Base-by-base conservation (phyloP, 23 tunicate species). In the Clavelina lepadiformis region DNA sequence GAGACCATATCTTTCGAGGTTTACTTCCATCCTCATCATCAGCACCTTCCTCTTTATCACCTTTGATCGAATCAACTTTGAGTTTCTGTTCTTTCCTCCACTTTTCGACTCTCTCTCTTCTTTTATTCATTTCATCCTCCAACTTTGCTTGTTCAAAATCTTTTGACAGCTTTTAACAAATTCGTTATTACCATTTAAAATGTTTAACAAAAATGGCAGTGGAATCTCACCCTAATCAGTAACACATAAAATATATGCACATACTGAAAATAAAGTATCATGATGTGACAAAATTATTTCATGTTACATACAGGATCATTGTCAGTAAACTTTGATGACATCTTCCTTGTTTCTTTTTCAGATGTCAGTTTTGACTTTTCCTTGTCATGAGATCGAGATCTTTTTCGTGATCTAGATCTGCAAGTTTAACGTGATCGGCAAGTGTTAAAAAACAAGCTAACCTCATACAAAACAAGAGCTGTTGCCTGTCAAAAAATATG, bases 121-220 rank as follows among this genome's bases (percentile, higher is more conserved):
- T 61, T 69, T 81, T 75, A 18, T 74, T 74, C 96, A 81, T 88
- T 38, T 88, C 88, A 26, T 88, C 96, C 37, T 88, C 96, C 5
- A 88, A 58, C 35, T 81, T 82, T 32, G 81, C 96, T 75, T 88
- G 88, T 26, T 75, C 88, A 50, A 88, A 88, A 35, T 86, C 95
- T 79, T 79, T 69, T 21, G 85, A 79, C 3, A 81, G 46, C 88
- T 81, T 56, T 21, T 11, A 47, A 11, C 22, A 31, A 47, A 38
- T 8, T 15, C 3, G 21, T 44, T 15, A 44, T 11, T 11, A 41
- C 11, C 49, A 41, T 15, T 41, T 41, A 41, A 41, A 11, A 41
- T n/a, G 49, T 41, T 41, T 8, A 41, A 8, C 15, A 41, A 11
- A 41, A 41, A 11, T 41, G 49, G 49, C 11, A 41, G 15, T 15